Evolutionary conservation across 1,140 invertebrate species (phyloP).

Genomic region (Achroia grisella): DNA sequence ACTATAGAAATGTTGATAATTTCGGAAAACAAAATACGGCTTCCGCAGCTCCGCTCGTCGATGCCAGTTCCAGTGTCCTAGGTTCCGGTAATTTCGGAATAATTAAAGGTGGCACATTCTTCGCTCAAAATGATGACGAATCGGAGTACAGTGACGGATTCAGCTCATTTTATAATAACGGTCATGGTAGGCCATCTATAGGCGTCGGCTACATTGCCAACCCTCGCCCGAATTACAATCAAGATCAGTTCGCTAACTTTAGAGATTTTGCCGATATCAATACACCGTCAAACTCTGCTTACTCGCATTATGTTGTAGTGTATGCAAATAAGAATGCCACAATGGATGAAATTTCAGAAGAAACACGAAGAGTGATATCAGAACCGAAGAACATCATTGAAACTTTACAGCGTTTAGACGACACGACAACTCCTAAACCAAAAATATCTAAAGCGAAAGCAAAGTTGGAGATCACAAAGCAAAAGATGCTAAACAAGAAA

Average conservation of each 20-base stretch:
- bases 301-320: slow-evolving; percentile 87
- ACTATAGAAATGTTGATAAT: slow-evolving; percentile 51
- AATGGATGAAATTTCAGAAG: slow-evolving; percentile 62
- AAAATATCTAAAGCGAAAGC: slow-evolving; percentile 80
- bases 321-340: slow-evolving; percentile 84
- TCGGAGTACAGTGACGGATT: slow-evolving; percentile 50
- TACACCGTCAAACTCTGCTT: slow-evolving; percentile 84
- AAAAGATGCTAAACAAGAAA: slow-evolving; percentile 54
- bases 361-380: slow-evolving; percentile 59
- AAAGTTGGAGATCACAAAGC: slow-evolving; percentile 71
- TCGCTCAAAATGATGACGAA: slow-evolving; percentile 74
- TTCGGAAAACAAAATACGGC: slow-evolving; percentile 51
- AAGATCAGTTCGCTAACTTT: slow-evolving; percentile 89
- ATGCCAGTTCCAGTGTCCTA: slow-evolving; percentile 73
- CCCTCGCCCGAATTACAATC: slow-evolving; percentile 76
- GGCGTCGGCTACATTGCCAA: slow-evolving; percentile 74
- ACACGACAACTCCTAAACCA: slow-evolving; percentile 54
- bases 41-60: slow-evolving; percentile 52
- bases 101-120: slow-evolving; percentile 90
- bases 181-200: slow-evolving; percentile 77
- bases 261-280: slow-evolving; percentile 92
- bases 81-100: slow-evolving; percentile 93
- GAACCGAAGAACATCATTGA: slow-evolving; percentile 88
- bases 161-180: slow-evolving; percentile 80
- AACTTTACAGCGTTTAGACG: slow-evolving; percentile 81